A percentile compares a stretch with the other conserved stretches of the same genome.
Evolutionary conservation across 1,140 invertebrate genomes (phyloP).

Genomic region (Potamilus streckersoni): DNA sequence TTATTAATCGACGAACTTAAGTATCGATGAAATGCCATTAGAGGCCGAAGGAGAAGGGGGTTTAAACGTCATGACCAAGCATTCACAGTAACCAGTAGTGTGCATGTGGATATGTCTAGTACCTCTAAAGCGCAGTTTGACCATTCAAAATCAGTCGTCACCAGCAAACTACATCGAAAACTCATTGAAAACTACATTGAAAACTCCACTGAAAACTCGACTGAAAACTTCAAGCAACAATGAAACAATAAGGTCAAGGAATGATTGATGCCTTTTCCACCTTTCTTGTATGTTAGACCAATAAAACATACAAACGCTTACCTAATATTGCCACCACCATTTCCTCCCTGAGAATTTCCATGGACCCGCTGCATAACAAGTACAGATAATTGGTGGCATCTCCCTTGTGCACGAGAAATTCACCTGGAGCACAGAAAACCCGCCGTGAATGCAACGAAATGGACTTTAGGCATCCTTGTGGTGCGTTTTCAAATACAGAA

Average conservation of each 20-base stretch:
- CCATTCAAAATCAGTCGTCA: background rate
- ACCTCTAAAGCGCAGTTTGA: background rate
- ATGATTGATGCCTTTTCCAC: background rate
- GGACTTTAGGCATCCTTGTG: conserved; percentile 60
- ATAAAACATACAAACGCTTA: conserved; percentile 28
- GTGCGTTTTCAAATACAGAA: conserved; percentile 91
- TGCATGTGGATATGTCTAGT: no score
- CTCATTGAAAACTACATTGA: background rate
- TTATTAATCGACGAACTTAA: no score
- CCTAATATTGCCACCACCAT: conserved; percentile 67
- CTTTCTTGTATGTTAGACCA: background rate
- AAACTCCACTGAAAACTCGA: background rate
- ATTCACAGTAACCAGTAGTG: no score
- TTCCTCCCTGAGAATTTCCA: conserved; percentile 65
- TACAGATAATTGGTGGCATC: conserved; percentile 66
- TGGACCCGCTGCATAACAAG: conserved; percentile 64
- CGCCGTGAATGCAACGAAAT: conserved; percentile 59
- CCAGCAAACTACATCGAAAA: background rate
- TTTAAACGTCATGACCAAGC: no score
- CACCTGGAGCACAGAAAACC: conserved; percentile 65
- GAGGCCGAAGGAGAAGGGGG: no score
- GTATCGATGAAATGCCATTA: no score
- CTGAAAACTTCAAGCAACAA: background rate
- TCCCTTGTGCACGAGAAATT: conserved; percentile 63
- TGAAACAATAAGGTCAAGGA: background rate